Conservation (phyloP, 1,140 invertebrate genomes). For the Drosophila pruinosa region DNA sequence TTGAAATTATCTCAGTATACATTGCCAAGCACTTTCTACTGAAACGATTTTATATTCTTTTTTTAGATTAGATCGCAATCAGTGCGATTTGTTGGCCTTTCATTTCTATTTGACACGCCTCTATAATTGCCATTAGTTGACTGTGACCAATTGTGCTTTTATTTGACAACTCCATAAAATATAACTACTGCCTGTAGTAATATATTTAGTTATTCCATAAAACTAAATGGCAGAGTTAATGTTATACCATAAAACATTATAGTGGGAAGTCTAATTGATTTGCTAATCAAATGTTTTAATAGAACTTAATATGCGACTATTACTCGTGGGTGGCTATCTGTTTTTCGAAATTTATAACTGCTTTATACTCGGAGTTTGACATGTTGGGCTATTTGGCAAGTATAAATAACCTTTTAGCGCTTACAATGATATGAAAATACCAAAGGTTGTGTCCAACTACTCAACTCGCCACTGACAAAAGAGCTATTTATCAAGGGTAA, state of each 20-base stretch:
- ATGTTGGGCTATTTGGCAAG: not conserved
- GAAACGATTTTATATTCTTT: not conserved
- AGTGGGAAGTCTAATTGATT: not conserved
- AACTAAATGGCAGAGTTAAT: not conserved
- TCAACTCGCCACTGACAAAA: not conserved
- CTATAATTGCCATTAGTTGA: not conserved
- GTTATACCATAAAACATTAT: not conserved
- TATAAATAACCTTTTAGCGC: not conserved
- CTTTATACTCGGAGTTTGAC: not conserved
- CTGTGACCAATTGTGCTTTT: not conserved
- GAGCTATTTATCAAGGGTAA: not conserved
- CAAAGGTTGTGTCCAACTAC: not conserved
- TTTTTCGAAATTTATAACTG: constrained; percentile 4
- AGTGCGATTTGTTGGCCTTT: not conserved
- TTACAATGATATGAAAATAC: constrained; percentile 2
- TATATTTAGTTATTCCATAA: not conserved
- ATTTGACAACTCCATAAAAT: not conserved
- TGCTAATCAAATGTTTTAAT: not conserved
- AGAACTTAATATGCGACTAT: not conserved
- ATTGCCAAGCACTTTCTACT: not conserved
- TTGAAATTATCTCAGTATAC: not conserved
- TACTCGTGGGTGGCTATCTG: not conserved
- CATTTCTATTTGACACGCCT: not conserved
- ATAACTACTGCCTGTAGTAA: not conserved
- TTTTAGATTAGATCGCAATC: not conserved